Conservation (phyloP, 2,888 invertebrate species). For the Melitaea athalia region DNA sequence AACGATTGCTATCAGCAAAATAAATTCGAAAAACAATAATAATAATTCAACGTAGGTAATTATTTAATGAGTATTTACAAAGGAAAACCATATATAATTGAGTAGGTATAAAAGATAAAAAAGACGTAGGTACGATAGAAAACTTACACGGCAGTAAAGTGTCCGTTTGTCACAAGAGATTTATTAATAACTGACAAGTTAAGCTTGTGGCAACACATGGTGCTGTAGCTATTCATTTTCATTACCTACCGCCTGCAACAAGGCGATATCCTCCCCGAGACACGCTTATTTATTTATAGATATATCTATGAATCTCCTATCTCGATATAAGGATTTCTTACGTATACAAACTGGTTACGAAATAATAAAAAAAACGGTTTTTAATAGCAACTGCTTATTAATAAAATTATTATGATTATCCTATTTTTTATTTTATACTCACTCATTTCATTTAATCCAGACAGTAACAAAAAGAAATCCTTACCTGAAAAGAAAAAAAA, state of each 20-base stretch:
- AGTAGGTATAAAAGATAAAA: neutral
- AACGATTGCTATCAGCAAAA: neutral
- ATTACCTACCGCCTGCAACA: conserved; percentile 41
- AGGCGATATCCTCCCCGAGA: conserved; percentile 37
- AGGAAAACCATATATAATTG: too few relatives aligned
- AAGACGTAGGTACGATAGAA: neutral
- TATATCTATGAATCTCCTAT: conserved; percentile 32
- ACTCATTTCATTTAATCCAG: neutral
- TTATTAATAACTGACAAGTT: conserved; percentile 38
- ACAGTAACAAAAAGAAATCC: neutral
- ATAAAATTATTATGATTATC: too few relatives aligned
- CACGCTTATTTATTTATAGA: conserved; percentile 37
- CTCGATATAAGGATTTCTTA: conserved; percentile 15
- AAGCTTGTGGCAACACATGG: conserved; percentile 37
- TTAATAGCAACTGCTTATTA: too few relatives aligned
- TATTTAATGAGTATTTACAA: too few relatives aligned
- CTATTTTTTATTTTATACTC: neutral
- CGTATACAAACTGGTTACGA: too few relatives aligned
- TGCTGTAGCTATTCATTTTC: conserved; percentile 40
- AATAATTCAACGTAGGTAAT: too few relatives aligned
- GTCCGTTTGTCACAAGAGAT: conserved; percentile 22
- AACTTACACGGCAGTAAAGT: conserved; percentile 8
- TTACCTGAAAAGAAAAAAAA: conserved; percentile 35
- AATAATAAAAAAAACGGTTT: neutral
- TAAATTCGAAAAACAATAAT: neutral